These are phyloP conservation scores for Falco naumanni DNA, from an alignment of 2,797 vertebrate genomes.

Conservation along the genomic window DNA sequence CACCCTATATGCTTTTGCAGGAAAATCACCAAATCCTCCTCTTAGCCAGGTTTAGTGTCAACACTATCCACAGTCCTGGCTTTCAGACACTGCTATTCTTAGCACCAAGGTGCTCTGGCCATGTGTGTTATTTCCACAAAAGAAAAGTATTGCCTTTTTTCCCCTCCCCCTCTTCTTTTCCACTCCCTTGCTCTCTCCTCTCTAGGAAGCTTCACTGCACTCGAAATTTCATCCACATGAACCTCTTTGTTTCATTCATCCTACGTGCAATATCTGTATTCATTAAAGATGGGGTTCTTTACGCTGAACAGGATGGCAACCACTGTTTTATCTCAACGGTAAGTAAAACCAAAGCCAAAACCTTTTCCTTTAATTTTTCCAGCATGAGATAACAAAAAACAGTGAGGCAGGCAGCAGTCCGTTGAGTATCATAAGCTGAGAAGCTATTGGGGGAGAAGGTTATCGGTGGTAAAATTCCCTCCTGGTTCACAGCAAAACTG, in stretches of 20 bases:
- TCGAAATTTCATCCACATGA: conserved; percentile 99
- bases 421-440: neutral
- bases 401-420: neutral
- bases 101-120: neutral
- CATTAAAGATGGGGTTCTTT: conserved; percentile 96
- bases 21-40: neutral
- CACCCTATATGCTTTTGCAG: neutral
- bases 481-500: neutral
- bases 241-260: conserved; percentile 97
- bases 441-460: neutral
- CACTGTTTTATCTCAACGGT: conserved; percentile 91
- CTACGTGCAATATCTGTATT: conserved; percentile 96
- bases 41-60: neutral
- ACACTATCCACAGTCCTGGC: neutral
- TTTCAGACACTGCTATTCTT: neutral
- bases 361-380: neutral
- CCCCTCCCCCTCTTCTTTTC: neutral
- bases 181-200: neutral
- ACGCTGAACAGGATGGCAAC: conserved; percentile 89
- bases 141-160: neutral
- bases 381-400: neutral
- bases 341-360: conserved; percentile 54
- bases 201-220: conserved; percentile 97
- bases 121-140: neutral
- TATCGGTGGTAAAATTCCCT: neutral